Conservation (phyloP, 2,797 vertebrate genomes). For the Novumbra hubbsi region DNA sequence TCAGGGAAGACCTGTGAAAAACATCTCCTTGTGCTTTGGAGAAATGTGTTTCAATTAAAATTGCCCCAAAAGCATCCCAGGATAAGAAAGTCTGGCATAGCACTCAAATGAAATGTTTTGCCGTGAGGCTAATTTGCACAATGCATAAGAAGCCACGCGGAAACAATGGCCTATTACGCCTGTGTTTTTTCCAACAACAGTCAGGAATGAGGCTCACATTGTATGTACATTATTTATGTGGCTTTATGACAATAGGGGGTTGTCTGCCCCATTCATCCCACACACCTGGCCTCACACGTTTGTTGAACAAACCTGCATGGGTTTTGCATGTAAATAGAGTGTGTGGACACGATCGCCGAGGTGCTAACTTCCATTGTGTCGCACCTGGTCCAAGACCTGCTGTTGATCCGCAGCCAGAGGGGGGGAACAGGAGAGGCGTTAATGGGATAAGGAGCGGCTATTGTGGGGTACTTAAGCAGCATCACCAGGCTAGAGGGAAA, state of each 20-base stretch:
- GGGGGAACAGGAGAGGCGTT: conserved; percentile 51
- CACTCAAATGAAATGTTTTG: no score
- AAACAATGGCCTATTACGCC: background rate
- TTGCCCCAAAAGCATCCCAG: no score
- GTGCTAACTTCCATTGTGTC: conserved; percentile 68
- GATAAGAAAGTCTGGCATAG: no score
- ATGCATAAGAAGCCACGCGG: background rate
- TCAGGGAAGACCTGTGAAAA: no score
- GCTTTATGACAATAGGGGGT: background rate
- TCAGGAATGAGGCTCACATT: background rate
- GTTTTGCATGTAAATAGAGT: conserved; percentile 76
- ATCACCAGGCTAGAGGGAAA: conserved; percentile 48
- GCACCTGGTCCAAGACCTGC: conserved; percentile 63
- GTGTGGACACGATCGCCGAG: conserved; percentile 58
- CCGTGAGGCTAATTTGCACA: no score
- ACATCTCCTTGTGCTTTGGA: no score
- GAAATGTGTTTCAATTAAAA: no score
- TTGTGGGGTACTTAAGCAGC: conserved; percentile 53
- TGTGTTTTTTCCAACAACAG: background rate
- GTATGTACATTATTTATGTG: background rate
- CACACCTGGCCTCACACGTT: conserved; percentile 69
- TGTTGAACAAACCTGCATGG: conserved; percentile 45
- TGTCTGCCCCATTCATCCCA: conserved; percentile 3
- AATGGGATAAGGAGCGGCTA: conserved; percentile 66
- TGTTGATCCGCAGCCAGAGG: conserved; percentile 35